phyloP scores from a whole-genome alignment of 2,113 vertebrate species.

The Sander vitreus region DNA sequence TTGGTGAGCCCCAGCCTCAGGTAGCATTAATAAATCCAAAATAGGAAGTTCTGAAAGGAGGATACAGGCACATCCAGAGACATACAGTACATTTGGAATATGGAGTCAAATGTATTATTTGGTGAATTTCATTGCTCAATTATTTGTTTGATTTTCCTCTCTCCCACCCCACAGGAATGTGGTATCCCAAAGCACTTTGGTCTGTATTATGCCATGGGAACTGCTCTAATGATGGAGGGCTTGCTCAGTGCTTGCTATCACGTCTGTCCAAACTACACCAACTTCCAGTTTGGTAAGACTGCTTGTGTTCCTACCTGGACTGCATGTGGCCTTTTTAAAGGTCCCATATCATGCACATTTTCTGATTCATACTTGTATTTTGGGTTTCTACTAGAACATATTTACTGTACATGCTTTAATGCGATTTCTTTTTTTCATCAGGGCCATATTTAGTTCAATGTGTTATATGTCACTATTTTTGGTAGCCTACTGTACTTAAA shows the following conservation, averaged over 20 bases:
- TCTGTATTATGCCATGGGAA: conserved; percentile 97
- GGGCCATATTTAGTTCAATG: too few relatives aligned
- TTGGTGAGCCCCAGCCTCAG: not conserved
- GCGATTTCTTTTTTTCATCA: too few relatives aligned
- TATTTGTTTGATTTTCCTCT: not conserved
- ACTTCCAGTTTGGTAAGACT: conserved; percentile 95
- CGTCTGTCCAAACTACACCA: conserved; percentile 98
- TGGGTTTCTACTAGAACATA: too few relatives aligned
- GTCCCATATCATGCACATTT: too few relatives aligned
- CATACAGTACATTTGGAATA: not conserved
- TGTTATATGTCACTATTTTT: too few relatives aligned
- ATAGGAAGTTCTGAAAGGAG: not conserved
- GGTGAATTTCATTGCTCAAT: not conserved
- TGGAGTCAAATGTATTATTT: not conserved
- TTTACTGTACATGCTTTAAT: too few relatives aligned
- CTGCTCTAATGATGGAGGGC: conserved; percentile 98
- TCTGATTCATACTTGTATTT: too few relatives aligned
- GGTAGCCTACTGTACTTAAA: too few relatives aligned
- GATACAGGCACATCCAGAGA: not conserved
- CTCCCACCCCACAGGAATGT: conserved; percentile 86
- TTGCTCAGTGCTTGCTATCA: conserved; percentile 98
- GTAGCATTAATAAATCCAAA: not conserved
- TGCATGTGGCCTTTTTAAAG: too few relatives aligned
- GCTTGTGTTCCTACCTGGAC: not conserved
- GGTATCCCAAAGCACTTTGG: conserved; percentile 98